Conservation (phyloP, 2,113 vertebrate species). For the Phalacrocorax brasilianus region DNA sequence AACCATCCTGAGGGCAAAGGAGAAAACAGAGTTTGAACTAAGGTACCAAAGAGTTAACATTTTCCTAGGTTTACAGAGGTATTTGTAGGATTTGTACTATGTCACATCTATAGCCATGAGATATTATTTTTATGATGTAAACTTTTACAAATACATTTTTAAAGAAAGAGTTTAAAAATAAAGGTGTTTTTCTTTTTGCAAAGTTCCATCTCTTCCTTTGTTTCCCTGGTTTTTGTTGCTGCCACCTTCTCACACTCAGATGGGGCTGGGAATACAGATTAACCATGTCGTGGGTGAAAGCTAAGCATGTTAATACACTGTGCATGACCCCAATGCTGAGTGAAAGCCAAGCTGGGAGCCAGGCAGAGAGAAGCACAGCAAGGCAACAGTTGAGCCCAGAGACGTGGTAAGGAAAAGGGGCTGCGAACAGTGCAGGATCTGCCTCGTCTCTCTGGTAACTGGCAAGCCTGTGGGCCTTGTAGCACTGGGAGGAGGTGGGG, state of each 20-base stretch:
- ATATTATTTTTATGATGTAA: conserved; percentile 74
- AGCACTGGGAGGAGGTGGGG: neutral
- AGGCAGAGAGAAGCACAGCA: conserved; percentile 3
- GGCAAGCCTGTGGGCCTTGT: neutral
- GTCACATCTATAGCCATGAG: conserved; percentile 72
- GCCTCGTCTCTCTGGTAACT: neutral
- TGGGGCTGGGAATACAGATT: conserved; percentile 9
- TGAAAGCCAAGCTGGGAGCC: neutral
- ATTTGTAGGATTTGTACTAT: conserved; percentile 73
- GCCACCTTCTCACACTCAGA: neutral
- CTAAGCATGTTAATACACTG: conserved; percentile 47
- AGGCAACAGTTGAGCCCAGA: neutral
- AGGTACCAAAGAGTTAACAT: conserved; percentile 80
- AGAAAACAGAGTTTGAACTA: conserved; percentile 9
- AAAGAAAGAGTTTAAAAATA: conserved; percentile 77
- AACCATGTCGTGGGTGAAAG: neutral
- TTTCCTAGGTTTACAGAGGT: conserved; percentile 75
- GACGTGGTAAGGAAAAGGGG: neutral
- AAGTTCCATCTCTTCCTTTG: neutral
- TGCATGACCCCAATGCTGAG: neutral
- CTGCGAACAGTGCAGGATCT: neutral
- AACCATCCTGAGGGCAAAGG: neutral
- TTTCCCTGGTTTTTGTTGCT: neutral
- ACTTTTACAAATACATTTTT: conserved; percentile 70
- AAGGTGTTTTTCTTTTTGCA: conserved; percentile 73